Evolutionary conservation across 2,888 invertebrate species (phyloP), one percentile per base, ranked within the genome.

Genomic region (Drosophila anomalata): DNA sequence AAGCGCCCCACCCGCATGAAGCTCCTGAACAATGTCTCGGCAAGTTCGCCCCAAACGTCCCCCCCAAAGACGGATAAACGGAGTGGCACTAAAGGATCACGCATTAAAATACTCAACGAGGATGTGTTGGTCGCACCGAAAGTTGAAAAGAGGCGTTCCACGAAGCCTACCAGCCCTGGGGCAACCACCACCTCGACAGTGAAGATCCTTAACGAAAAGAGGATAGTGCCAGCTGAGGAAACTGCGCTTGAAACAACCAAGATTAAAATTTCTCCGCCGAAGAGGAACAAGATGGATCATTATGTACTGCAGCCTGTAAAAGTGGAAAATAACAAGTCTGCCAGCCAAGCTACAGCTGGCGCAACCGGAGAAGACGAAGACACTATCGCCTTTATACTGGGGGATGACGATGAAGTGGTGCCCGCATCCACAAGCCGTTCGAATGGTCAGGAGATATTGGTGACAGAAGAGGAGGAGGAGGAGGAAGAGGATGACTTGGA

Each of bases 261-360:
- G 57, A 77, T 78, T 5, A 89, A 83, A 33, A 70, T 79, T 7
- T 48, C 61, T 4, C 57, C 77, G 2, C 54, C 62, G 14, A 89
- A 81, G 55, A 79, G 75, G 39, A 80, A 79, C 52, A 79, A 87
- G 48, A 90, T 88, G 89, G 90, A 90, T 52, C 90, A 90, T 59
- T 90, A 90, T 63, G 86, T 90, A 12, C 62, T 90, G 70, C 87
- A 90, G 48, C 87, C 89, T 1, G 78, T 90, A 0, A 90, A 90
- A 29, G 78, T 75, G 7, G 89, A 90, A 42, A 73, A 73, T n/a
- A 80, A 59, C 44, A 88, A 85, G 47, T 67, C 68, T 7, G 75
- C 73, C 5, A 52, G 39, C 22, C 42, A 71, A 24, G 63, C 61
- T 39, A 74, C 66, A 1, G 52, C 76, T 11, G 61, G 42, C 22